Evolutionary conservation across 2,797 vertebrate species (phyloP), one percentile per base, ranked within the genome.

Genomic region (Melanogrammus aeglefinus): DNA sequence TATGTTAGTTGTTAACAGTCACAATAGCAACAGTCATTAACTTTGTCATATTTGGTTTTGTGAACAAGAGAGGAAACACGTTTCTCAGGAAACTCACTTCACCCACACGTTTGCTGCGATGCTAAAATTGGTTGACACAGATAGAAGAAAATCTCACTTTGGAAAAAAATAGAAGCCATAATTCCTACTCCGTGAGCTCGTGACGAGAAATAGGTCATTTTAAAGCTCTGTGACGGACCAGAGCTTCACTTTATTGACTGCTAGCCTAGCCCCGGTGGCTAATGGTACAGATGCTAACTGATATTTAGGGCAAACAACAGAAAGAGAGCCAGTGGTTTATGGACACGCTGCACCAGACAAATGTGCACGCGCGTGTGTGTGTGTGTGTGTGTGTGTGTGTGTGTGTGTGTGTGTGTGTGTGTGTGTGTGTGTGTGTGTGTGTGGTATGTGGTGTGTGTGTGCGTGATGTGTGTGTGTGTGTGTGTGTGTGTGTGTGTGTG

Each of bases 231-330:
- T 39, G 24, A 74, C 71, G 38, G 72, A 39, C 79, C 78, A 75
- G 83, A 76, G 83, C 82, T 84, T 81, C 83, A 77, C 78, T 66
- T 76, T 44, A 74, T 83, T 76, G 72, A 1, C 72, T 78, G 75
- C 78, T 76, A 72, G 79, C 76, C 76, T 83, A 16, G 0, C 76
- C 81, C 6, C 76, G 80, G 84, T 78, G 14, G 83, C 88, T 57
- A 89, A 91, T 89, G 86, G 89, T 86, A 88, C 91, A 89, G 85
- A 89, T 86, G 88, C 85, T 89, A 72, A 86, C 75, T 35, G 77
- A 87, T 89, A 94, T 94, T 89, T 92, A 93, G 92, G 92, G 38
- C 93, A 92, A 7, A 76, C 74, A 76, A 89, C 88, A 85, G 89
- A 91, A 89, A 82, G 85, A 80, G 82, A 87, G 82, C 83, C 70